Percentiles rank a stretch among this genome's conserved stretches.
Evolutionary conservation across 2,797 vertebrate species (phyloP).

Genomic region (Phrynocephalus guinanensis): DNA sequence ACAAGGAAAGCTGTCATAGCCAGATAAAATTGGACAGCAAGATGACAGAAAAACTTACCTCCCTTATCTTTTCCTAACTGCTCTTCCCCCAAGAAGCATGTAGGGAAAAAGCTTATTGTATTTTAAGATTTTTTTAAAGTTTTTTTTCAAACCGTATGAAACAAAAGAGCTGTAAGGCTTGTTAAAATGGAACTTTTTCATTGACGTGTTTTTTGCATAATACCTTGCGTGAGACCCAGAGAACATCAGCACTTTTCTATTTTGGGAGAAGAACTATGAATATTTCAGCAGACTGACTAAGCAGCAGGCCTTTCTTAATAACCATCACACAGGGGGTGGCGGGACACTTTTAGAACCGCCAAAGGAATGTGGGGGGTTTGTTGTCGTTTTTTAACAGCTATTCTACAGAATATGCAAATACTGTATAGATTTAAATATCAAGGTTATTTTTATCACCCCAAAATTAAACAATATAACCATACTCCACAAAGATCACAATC

Average conservation of each 20-base stretch:
- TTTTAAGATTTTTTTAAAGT: slow-evolving; percentile 69
- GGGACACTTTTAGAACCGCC: neutral
- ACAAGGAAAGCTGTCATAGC: slow-evolving; percentile 44
- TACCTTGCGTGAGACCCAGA: neutral
- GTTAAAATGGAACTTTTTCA: neutral
- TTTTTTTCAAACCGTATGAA: slow-evolving; percentile 41
- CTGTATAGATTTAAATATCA: neutral
- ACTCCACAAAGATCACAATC: neutral
- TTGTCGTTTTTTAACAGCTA: neutral
- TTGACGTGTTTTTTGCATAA: neutral
- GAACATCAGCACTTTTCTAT: slow-evolving; percentile 4
- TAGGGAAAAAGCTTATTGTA: slow-evolving; percentile 78
- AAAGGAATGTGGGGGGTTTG: neutral
- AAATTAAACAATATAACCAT: slow-evolving; percentile 7
- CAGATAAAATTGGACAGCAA: slow-evolving; percentile 56
- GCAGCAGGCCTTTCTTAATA: slow-evolving; percentile 17
- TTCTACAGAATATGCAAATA: neutral
- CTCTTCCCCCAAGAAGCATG: slow-evolving; percentile 83
- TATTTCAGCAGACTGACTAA: slow-evolving; percentile 29
- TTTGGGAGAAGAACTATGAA: neutral
- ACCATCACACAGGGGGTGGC: neutral
- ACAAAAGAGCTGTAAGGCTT: slow-evolving; percentile 35
- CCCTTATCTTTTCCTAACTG: slow-evolving; percentile 81
- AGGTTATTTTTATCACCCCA: neutral
- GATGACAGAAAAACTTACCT: slow-evolving; percentile 75